These are phyloP conservation scores for Yponomeuta plumbellus DNA, from an alignment of 2,888 invertebrate genomes.

Conservation along the genomic window DNA sequence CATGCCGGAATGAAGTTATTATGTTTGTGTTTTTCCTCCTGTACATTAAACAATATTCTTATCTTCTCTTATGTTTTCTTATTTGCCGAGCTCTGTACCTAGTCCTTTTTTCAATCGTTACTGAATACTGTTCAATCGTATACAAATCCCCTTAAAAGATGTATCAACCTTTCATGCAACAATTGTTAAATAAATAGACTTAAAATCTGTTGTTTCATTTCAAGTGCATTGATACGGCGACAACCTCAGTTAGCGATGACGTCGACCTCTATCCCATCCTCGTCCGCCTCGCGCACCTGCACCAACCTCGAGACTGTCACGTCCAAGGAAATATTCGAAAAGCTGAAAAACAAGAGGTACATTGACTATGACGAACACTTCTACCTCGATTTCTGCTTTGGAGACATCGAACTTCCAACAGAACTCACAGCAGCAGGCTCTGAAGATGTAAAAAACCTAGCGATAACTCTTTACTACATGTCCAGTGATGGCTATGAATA, in stretches of 20 bases:
- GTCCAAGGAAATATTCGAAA: not conserved
- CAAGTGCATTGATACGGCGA: not conserved
- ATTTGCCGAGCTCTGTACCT: too few relatives aligned
- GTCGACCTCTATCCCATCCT: not conserved
- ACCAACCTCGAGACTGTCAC: not conserved
- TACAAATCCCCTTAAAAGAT: too few relatives aligned
- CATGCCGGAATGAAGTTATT: too few relatives aligned
- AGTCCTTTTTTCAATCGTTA: too few relatives aligned
- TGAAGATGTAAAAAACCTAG: not conserved
- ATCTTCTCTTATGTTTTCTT: too few relatives aligned
- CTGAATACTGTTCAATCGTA: too few relatives aligned
- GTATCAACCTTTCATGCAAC: too few relatives aligned
- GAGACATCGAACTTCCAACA: not conserved
- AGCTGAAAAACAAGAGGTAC: not conserved
- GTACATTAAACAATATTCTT: too few relatives aligned
- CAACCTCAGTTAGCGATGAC: not conserved
- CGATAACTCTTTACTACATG: not conserved
- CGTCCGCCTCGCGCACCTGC: not conserved
- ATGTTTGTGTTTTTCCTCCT: too few relatives aligned
- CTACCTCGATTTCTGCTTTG: not conserved
- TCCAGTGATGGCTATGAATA: not conserved
- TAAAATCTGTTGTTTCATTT: not conserved
- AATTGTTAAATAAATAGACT: not conserved
- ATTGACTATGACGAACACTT: not conserved
- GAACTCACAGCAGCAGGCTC: not conserved